These are phyloP conservation scores for Acropora tenuis DNA, from an alignment of 64 coral and sea anemone genomes.

Conservation along the genomic window DNA sequence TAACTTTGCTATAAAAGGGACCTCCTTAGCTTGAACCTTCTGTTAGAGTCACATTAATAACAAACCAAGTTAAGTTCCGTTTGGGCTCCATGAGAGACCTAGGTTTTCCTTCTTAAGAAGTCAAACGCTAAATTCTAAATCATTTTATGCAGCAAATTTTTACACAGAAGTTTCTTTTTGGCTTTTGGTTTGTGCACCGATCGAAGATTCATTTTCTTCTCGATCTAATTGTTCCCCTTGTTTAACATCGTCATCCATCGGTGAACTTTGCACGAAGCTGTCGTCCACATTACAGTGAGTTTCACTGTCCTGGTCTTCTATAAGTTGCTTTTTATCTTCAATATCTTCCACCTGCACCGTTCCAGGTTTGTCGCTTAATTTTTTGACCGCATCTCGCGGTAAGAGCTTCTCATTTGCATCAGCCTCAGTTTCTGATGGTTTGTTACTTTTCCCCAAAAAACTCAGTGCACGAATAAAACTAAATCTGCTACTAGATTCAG, in stretches of 20 bases:
- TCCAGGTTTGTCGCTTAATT: not conserved
- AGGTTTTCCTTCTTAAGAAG: not conserved
- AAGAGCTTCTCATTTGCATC: not conserved
- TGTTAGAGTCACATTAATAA: not conserved
- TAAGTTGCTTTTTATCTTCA: not conserved
- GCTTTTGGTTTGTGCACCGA: not conserved
- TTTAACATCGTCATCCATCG: not conserved
- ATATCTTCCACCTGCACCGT: not conserved
- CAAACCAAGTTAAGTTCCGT: too few species aligned
- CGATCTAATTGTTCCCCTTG: not conserved
- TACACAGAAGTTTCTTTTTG: conserved; percentile 30
- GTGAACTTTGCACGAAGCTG: not conserved
- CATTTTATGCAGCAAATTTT: not conserved
- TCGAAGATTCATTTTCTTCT: not conserved
- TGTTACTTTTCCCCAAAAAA: not conserved
- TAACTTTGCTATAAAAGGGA: not conserved
- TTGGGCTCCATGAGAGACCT: not conserved
- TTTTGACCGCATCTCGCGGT: not conserved
- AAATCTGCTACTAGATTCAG: not conserved
- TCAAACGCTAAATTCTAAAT: not conserved
- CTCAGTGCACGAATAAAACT: not conserved
- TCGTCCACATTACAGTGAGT: not conserved
- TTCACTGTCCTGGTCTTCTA: not conserved
- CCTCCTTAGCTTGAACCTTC: not conserved
- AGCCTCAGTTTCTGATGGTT: not conserved